Base-by-base conservation (phyloP, 2,888 invertebrate species). In the Caenorhabditis sulstoni region DNA sequence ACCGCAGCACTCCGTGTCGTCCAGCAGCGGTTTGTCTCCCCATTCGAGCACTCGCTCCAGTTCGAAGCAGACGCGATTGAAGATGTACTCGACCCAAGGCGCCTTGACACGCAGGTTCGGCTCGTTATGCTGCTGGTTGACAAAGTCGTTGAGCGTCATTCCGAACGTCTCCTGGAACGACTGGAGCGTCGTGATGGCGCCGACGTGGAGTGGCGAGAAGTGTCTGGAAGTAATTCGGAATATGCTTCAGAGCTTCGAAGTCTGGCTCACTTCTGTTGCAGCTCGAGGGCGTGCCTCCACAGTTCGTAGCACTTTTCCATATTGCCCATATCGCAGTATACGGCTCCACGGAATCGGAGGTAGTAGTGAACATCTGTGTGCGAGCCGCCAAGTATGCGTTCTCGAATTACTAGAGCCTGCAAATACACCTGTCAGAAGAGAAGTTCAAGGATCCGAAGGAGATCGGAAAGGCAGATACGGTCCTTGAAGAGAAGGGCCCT, bases 121-220 rank as follows among this genome's bases (percentile, higher is more conserved):
- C 58, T 68, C 73, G 8, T 23, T 45, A 14, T 80, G 71, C 9
- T 59, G 68, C 20, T 74, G 41, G 55, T 67, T 81, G 11, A 74
- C 64, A 44, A 65, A 79, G n/a, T 83, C 96, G 35, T 95, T 94
- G 91, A 96, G 94, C 95, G 97, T 96, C 91, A 96, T 96, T 35
- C 91, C 90, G 85, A 92, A 92, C 39, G 97, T 93, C 91, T 98
- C 97, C 2, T 96, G 95, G 91, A 97, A 97, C 86, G 96, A 95
- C 90, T 96, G 94, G 80, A 97, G 93, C 81, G 95, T 95, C 90
- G 95, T 95, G 91, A 96, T 96, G 12, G 97, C 97, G 94, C 96
- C 95, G 29, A 95, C 95, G 91, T 95, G 95, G 61, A 97, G 93
- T 20, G 97, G 95, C 86, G 96, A 95, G 84, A 97, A 92, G 92